phyloP scores from a whole-genome alignment of 2,888 invertebrate species.

The Brachycybe producta region DNA sequence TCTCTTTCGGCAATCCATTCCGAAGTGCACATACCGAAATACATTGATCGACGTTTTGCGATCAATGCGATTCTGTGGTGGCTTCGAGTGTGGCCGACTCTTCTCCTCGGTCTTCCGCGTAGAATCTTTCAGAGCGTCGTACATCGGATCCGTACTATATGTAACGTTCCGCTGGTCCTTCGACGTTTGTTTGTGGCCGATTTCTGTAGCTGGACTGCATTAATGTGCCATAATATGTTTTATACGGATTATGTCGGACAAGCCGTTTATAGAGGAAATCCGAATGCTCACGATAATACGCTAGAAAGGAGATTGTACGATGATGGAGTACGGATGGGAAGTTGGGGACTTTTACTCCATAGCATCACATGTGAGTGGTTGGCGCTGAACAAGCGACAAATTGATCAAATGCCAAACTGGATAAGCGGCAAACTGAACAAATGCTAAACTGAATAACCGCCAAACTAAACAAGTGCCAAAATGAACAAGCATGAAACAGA shows the following conservation, averaged over 20 bases:
- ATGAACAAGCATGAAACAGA: too few species aligned
- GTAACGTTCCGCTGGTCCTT: conserved; percentile 24
- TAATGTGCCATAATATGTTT: conserved; percentile 29
- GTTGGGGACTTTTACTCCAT: conserved; percentile 29
- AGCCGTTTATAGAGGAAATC: conserved; percentile 27
- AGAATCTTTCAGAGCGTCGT: conserved; percentile 13
- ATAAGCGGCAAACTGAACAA: too few species aligned
- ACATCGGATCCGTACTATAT: not conserved
- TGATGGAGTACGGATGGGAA: conserved; percentile 29
- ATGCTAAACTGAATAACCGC: too few species aligned
- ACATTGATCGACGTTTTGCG: too few species aligned
- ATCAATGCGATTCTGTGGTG: too few species aligned
- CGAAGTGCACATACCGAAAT: too few species aligned
- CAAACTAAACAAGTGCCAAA: too few species aligned
- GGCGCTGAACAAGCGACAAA: too few species aligned
- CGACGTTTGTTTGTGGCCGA: conserved; percentile 26
- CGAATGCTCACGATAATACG: conserved; percentile 23
- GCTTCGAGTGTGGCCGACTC: not conserved
- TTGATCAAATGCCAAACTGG: too few species aligned
- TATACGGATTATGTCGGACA: conserved; percentile 31
- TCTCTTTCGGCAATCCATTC: not conserved
- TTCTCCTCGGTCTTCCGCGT: conserved; percentile 9
- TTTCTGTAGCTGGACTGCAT: conserved; percentile 28
- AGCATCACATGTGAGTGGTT: conserved; percentile 26
- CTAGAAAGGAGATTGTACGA: conserved; percentile 25